Evolutionary conservation across 2,797 vertebrate species (phyloP), one percentile per base, ranked within the genome.

Genomic region (Malacoraja senta): DNA sequence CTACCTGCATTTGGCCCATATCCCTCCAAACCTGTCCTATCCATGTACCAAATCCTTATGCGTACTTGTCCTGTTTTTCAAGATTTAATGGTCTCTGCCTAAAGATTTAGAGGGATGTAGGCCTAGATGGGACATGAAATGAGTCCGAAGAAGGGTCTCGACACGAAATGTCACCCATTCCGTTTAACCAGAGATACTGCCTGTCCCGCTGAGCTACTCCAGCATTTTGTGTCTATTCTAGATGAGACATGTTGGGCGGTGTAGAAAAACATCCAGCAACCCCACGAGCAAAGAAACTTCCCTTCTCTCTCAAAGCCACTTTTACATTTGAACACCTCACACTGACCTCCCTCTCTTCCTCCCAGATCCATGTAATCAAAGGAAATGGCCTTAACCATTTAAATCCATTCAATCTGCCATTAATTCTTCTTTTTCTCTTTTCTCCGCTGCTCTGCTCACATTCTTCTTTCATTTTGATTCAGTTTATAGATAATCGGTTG

Each of bases 401-500:
- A 24, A 80, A 32, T 38, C 78, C 3, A 61, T 61, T 26, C 2
- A 61, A 3, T 26, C 44, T 53, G 9, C 81, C 53, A 32, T 84
- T 61, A 29, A 58, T 26, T 83, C 38, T 58, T 44, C 80, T 83
- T 10, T 83, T 24, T 38, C 29, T 17, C 26, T 8, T 3, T 53
- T 53, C 35, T 80, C 35, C 2, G 78, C 26, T 8, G 1, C 35
- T 19, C 24, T 58, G 80, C 10, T 61, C 24, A n/a, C 58, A 84
- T 88, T 88, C 19, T 35, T 12, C 53, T 19, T 93, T 13, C 78
- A 26, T 8, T 2, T 58, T 61, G 91, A 93, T 93, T 29, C 93
- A 98, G 98, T 98, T 98, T 94, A 98, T 98, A 0, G 98, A 98
- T 72, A 94, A 90, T 17, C 97, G 98, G 0, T 81, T 98, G 94